Base-by-base conservation (phyloP, 2,888 invertebrate species). In the Plebejus argus region DNA sequence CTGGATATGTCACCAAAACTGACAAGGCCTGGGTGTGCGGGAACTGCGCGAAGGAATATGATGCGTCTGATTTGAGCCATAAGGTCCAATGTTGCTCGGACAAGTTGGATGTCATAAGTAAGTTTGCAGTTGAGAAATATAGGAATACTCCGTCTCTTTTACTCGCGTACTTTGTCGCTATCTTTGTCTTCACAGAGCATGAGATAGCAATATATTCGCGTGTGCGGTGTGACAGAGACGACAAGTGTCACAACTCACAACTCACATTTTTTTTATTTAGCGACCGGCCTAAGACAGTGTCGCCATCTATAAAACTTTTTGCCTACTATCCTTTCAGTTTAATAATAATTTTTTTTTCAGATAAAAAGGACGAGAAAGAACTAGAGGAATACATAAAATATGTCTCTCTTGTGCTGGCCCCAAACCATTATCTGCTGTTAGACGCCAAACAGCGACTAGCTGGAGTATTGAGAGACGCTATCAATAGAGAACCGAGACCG, bases 381-480 rank as follows among this genome's bases (percentile, higher is more conserved):
- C 82, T 94, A 74, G 95, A 95, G 82, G 89, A 92, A 78, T 90
- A 95, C 71, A 91, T 95, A 35, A 89, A 86, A 70, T 95, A 95
- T 82, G 91, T 96, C 12, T 90, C 94, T 0, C 85, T 93, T 1
- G 91, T 96, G 3, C 91, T 97, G 49, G 95, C 96, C 82, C 94
- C 95, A 0, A 95, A 96, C 84, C 97, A 97, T 86, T 96, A 95
- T 81, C 83, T 97, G 33, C 88, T 97, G 76, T 79, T 97, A 74
- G 96, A 96, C 78, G 90, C 97, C 0, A 96, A 97, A 83, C 97
- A 97, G 85, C 95, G 95, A 76, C 90, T 97, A 28, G 95, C 96
- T 0, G 95, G 95, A 0, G 91, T 95, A 8, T 82, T 95, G 12
- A 86, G 95, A 33, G 93, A 95, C 78, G 88, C 90, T 8, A 93